Conservation (phyloP, 1,140 invertebrate genomes). For the Conopomorpha cramerella region DNA sequence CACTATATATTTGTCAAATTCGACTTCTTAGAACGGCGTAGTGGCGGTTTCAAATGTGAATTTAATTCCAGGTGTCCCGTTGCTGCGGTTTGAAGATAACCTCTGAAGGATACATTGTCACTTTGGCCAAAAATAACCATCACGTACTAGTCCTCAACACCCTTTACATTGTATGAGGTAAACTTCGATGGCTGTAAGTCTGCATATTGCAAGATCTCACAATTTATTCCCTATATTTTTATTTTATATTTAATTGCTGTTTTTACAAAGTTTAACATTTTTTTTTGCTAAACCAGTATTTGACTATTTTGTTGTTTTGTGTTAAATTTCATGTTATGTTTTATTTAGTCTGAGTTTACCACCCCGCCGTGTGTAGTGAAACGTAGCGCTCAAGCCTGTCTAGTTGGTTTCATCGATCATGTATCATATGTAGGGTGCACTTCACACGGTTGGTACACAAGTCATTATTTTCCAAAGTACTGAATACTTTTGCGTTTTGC, state of each 20-base stretch:
- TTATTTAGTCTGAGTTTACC: constrained; percentile 33
- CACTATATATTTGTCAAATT: too few species aligned
- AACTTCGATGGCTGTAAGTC: constrained; percentile 54
- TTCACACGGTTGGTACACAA: constrained; percentile 31
- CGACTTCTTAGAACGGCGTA: too few species aligned
- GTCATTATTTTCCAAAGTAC: constrained; percentile 55
- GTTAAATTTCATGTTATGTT: constrained; percentile 41
- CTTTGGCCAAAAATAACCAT: constrained; percentile 97
- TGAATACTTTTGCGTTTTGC: constrained; percentile 47
- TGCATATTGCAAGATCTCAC: constrained; percentile 59
- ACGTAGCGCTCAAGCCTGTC: constrained; percentile 21
- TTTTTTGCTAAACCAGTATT: constrained; percentile 61
- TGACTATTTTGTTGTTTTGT: constrained; percentile 53
- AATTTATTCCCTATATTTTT: constrained; percentile 60
- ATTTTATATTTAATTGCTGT: constrained; percentile 60
- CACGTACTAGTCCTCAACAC: constrained; percentile 96
- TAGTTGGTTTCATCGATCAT: constrained; percentile 20
- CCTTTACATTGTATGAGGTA: constrained; percentile 84
- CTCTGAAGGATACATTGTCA: constrained; percentile 94
- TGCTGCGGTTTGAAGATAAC: constrained; percentile 97
- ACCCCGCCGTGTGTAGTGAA: constrained; percentile 32
- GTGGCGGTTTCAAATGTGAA: too few species aligned
- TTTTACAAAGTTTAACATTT: constrained; percentile 58
- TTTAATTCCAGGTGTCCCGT: constrained; percentile 79
- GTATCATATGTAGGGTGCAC: constrained; percentile 13